Evolutionary conservation across 2,888 invertebrate species (phyloP), one percentile per base, ranked within the genome.

Genomic region (Eupsilia transversa): DNA sequence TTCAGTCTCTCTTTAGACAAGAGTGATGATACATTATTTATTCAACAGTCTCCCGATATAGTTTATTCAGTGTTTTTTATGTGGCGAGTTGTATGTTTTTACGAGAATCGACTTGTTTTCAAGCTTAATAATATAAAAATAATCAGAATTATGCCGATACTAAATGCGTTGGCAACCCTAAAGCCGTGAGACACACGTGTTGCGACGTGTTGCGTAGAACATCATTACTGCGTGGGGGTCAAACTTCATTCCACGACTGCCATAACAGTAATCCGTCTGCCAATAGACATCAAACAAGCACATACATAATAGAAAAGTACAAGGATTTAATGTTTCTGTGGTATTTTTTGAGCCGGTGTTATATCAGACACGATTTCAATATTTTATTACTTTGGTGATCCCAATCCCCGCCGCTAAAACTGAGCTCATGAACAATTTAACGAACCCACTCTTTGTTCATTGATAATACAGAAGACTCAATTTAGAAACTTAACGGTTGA

Each of bases 21-120:
- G 85, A 85, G 68, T 72, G 72, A 87, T 83, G 77, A 73, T 69
- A 79, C 66, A 81, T 86, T 79, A 87, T 66, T 85, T 81, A 85
- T 85, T 77, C 77, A 87, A 63, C 43, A 75, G 65, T 46, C 66
- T 77, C 49, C 33, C 46, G 74, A 70, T 78, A 74, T 60, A 77
- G 77, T 65, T 33, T 56, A 60, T 78, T 74, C 70, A 41, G 72
- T 76, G 59, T 74, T 81, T 61, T 78, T 74, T 79, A 69, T 81
- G 46, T 52, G 54, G 46, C 14, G 30, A 12, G 33, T 54, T 67
- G n/a, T n/a, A 54, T 41, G 33, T 23, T 80, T 68, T 59, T 30
- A 59, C n/a, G 27, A 70, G n/a, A 56, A 27, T 23, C 30, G 46
- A 54, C 54, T 80, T 73, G 41, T 49, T 64, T 77, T 59, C 30